Evolutionary conservation across 2,797 vertebrate species (phyloP), one percentile per base, ranked within the genome.

Genomic region (Rhinatrema bivittatum): DNA sequence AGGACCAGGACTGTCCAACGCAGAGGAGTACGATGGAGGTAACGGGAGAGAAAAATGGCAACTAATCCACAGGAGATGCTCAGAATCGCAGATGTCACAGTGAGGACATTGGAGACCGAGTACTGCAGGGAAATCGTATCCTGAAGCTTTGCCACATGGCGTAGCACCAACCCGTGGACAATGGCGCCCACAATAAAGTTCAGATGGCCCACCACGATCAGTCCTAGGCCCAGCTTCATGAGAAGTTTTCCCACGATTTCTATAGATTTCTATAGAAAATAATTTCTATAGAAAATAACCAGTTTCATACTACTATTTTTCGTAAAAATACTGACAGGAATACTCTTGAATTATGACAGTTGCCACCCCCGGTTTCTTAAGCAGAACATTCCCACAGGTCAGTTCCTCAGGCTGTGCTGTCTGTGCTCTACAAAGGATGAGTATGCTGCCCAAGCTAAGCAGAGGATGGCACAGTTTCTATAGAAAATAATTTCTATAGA

Each of bases 201-300:
- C 42, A 96, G 59, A 16, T 98, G 94, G 7, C 94, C 91, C 13
- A 86, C 64, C 26, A 97, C 81, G 31, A 96, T 87, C 68, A 93
- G 68, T 24, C 82, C 81, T 63, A 99, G 78, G 6, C 94, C 94
- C 2, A 88, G 87, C 71, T 92, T 97, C 95, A 94, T 94, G 53
- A 99, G 74, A 65, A 80, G 54, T 56, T 86, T 89, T 63, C 53
- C 68, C 43, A 51, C n/a, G n/a, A n/a, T n/a, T n/a, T n/a, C n/a
- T n/a, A n/a, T n/a, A n/a, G n/a, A n/a, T n/a, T n/a, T n/a, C n/a
- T n/a, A n/a, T n/a, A n/a, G n/a, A n/a, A n/a, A n/a, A n/a, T n/a
- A n/a, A n/a, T n/a, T n/a, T n/a, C n/a, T n/a, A n/a, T n/a, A n/a
- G n/a, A n/a, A n/a, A n/a, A n/a, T n/a, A n/a, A n/a, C n/a, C n/a